Percentiles rank a stretch among this genome's conserved stretches.
These are phyloP conservation scores for Physella acuta DNA, from an alignment of 1,140 invertebrate genomes.

Conservation along the genomic window DNA sequence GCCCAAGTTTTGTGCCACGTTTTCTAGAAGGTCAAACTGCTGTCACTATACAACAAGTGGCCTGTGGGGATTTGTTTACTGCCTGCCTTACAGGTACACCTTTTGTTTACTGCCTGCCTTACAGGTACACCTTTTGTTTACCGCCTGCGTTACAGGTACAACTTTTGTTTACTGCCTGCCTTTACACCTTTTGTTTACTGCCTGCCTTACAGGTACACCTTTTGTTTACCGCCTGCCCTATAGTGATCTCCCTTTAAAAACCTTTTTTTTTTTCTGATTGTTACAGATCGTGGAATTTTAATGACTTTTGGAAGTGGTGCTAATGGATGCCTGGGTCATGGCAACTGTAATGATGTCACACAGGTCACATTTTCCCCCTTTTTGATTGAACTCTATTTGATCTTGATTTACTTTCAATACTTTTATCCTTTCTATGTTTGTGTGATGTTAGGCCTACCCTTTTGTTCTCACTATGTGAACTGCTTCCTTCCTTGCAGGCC, in stretches of 20 bases:
- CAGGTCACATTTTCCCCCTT: conserved; percentile 44
- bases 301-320: conserved; percentile 74
- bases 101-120: conserved; percentile 57
- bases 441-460: no score
- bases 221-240: conserved; percentile 59
- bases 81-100: conserved; percentile 59
- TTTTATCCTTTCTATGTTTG: no score
- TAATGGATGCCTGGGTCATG: conserved; percentile 71
- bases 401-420: no score
- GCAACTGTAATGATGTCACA: conserved; percentile 66
- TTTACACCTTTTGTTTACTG: conserved; percentile 57
- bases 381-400: no score
- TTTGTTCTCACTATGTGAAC: background rate
- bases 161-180: no score
- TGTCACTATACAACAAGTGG: conserved; percentile 59
- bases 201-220: conserved; percentile 58
- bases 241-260: conserved; percentile 49
- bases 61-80: conserved; percentile 59
- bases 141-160: conserved; percentile 59
- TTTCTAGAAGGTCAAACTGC: conserved; percentile 59
- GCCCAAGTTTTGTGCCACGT: conserved; percentile 48
- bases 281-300: conserved; percentile 71
- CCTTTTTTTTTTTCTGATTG: conserved; percentile 29
- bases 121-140: conserved; percentile 57
- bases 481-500: conserved; percentile 36